Conservation (phyloP, 2,113 vertebrate species). For the Megaceryle maxima region DNA sequence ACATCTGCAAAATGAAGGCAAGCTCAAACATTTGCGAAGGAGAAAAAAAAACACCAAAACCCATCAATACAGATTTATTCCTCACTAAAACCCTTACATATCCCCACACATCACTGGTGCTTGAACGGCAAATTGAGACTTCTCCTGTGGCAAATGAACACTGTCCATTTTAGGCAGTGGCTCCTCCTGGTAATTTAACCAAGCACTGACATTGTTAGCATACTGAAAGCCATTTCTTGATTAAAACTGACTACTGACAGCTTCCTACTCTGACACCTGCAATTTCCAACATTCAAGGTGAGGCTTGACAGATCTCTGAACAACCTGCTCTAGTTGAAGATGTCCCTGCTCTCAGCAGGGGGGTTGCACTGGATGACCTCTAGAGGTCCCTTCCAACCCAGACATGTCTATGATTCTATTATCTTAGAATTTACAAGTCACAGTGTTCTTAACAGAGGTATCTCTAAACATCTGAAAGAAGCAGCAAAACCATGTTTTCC, state of each 20-base stretch:
- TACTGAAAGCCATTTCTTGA: background rate
- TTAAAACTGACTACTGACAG: background rate
- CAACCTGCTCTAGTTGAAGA: no score
- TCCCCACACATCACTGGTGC: fast-evolving
- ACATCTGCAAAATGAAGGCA: background rate
- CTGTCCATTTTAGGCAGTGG: background rate
- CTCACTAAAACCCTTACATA: background rate
- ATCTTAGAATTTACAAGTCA: background rate
- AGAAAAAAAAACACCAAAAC: background rate
- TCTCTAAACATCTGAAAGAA: background rate
- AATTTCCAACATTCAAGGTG: background rate
- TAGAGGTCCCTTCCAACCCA: no score
- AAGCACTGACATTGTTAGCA: background rate
- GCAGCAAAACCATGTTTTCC: background rate
- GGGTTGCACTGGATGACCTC: no score
- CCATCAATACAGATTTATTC: background rate
- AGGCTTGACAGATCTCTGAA: no score
- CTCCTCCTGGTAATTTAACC: background rate
- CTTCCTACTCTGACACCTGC: background rate
- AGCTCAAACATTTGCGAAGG: background rate
- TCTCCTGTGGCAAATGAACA: background rate
- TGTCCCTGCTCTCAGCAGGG: no score
- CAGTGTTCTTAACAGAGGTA: background rate
- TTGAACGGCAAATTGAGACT: background rate
- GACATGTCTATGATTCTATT: no score